phyloP scores from a whole-genome alignment of 2,113 vertebrate species.

The Casuarius casuarius region DNA sequence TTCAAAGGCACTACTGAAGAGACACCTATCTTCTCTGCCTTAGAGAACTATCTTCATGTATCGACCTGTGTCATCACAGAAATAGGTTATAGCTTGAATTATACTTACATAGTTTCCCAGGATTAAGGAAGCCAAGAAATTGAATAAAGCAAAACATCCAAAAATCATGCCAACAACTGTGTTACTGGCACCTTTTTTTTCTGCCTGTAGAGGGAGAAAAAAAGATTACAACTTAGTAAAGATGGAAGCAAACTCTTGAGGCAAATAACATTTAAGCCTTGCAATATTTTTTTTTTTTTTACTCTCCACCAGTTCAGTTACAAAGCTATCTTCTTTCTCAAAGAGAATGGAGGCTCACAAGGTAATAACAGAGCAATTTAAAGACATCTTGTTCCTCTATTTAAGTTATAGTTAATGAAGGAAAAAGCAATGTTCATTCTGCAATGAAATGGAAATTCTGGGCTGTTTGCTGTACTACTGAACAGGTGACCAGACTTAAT shows the following conservation, averaged over 20 bases:
- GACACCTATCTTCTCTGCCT: neutral
- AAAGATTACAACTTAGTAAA: neutral
- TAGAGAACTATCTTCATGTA: neutral
- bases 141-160: constrained; percentile 89
- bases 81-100: neutral
- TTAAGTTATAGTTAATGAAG: neutral
- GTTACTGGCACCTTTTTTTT: constrained; percentile 88
- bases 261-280: neutral
- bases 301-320: neutral
- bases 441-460: neutral
- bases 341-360: neutral
- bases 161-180: constrained; percentile 91
- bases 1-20: neutral
- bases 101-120: constrained; percentile 93
- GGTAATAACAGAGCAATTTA: neutral
- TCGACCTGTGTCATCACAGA: neutral
- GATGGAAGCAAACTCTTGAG: neutral
- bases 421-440: neutral
- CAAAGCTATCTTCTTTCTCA: neutral
- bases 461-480: neutral
- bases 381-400: neutral
- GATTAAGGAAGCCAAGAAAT: constrained; percentile 84
- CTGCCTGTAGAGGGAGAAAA: constrained; percentile 79
- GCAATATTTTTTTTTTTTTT: neutral
- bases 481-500: neutral